A percentile compares a stretch with the other conserved stretches of the same genome.
Conservation (phyloP, 2,113 vertebrate species). For the Vanacampus margaritifer region DNA sequence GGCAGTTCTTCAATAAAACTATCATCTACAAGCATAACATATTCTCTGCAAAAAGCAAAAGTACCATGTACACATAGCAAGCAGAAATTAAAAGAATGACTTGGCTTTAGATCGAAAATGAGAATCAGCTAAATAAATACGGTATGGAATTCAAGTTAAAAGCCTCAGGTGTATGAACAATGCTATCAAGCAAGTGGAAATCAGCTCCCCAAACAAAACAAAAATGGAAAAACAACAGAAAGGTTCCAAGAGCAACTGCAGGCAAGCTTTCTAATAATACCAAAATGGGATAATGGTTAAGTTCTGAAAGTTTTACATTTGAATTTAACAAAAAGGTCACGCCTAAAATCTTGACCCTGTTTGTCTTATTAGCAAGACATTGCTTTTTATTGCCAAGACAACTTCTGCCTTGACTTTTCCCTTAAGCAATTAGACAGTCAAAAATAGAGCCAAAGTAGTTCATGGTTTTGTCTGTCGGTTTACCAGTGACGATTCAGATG, state of each 20-base stretch:
- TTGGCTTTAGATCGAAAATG: neutral
- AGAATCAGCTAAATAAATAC: neutral
- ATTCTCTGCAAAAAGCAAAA: neutral
- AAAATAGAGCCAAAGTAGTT: slow-evolving; percentile 10
- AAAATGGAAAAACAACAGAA: no score
- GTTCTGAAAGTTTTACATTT: no score
- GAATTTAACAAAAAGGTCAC: no score
- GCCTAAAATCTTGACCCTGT: no score
- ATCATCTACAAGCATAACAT: neutral
- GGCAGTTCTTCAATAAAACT: neutral
- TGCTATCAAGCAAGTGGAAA: no score
- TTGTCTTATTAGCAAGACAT: no score
- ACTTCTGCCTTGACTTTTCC: neutral
- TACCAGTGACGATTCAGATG: neutral
- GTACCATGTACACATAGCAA: neutral
- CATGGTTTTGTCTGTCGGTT: slow-evolving; percentile 8
- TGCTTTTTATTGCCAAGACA: neutral
- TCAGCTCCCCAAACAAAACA: no score
- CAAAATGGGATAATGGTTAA: no score
- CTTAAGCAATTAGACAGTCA: slow-evolving; percentile 19
- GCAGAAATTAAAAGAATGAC: neutral
- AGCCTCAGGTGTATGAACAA: neutral
- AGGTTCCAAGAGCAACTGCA: no score
- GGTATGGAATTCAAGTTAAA: neutral
- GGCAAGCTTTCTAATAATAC: no score